phyloP scores from a whole-genome alignment of 1,140 invertebrate genomes.

The Trichomalopsis sarcophagae region DNA sequence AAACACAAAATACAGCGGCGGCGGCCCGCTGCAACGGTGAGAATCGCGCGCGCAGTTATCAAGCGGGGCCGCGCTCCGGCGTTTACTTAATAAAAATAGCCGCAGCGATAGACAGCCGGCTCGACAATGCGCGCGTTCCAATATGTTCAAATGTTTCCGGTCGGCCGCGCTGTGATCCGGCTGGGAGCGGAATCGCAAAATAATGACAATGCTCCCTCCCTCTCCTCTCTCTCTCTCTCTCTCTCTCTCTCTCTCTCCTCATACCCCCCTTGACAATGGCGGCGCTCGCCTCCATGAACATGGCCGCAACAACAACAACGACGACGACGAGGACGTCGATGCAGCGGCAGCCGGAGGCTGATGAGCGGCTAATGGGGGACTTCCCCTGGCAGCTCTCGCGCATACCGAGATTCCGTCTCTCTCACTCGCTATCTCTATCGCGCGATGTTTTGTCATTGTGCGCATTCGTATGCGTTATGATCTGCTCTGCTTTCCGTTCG shows the following conservation, averaged over 20 bases:
- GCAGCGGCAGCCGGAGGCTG: constrained; percentile 69
- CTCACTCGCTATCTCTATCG: constrained; percentile 26
- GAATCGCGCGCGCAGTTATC: constrained; percentile 50
- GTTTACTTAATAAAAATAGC: constrained; percentile 70
- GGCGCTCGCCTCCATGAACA: constrained; percentile 56
- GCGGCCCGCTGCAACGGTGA: not conserved
- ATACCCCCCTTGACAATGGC: constrained; percentile 61
- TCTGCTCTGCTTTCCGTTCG: constrained; percentile 57
- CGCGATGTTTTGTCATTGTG: constrained; percentile 66
- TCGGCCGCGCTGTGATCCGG: constrained; percentile 64
- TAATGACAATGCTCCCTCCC: constrained; percentile 67
- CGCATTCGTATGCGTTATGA: constrained; percentile 67
- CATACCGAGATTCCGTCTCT: constrained; percentile 26
- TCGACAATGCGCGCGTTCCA: constrained; percentile 61
- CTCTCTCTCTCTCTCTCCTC: not conserved
- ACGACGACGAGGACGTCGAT: constrained; percentile 49
- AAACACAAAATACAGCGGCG: not conserved
- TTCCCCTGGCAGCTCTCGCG: constrained; percentile 52
- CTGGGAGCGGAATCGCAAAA: constrained; percentile 71
- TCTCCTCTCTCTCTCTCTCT: not conserved
- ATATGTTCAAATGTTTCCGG: constrained; percentile 72
- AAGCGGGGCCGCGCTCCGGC: constrained; percentile 53
- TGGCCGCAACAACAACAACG: constrained; percentile 62
- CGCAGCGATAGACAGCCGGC: constrained; percentile 51
- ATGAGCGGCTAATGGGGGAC: constrained; percentile 71